Conservation (phyloP, 2,113 vertebrate genomes). For the Hemiscyllium ocellatum region DNA sequence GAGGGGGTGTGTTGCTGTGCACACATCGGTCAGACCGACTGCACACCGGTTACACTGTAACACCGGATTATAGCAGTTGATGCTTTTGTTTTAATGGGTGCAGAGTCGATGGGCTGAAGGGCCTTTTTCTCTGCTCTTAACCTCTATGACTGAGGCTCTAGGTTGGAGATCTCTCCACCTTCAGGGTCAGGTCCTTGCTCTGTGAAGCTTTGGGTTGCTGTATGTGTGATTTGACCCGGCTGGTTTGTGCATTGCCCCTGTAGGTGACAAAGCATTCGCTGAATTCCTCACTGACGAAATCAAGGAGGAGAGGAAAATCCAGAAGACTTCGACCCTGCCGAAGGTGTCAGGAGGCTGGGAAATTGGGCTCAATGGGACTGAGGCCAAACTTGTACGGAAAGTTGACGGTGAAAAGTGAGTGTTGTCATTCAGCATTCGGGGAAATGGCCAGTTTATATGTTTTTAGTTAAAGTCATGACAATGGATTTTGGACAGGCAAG, state of each 20-base stretch:
- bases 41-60: not conserved
- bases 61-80: no score
- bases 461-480: not conserved
- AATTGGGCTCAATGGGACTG: constrained; percentile 76
- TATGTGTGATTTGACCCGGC: not conserved
- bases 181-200: not conserved
- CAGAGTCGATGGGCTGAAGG: no score
- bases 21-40: not conserved
- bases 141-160: not conserved
- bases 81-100: no score
- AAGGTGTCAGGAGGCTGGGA: constrained; percentile 89
- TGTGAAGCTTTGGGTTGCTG: not conserved
- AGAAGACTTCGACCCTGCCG: constrained; percentile 78
- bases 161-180: not conserved
- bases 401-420: constrained; percentile 73
- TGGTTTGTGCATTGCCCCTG: not conserved
- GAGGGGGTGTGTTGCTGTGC: no score
- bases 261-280: constrained; percentile 87
- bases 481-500: not conserved
- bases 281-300: constrained; percentile 84
- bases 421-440: no score
- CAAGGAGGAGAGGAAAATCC: constrained; percentile 86
- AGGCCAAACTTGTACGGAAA: constrained; percentile 71
- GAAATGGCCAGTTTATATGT: not conserved
- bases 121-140: no score